Conservation (phyloP, 2,113 vertebrate genomes). For the Isurus oxyrinchus region DNA sequence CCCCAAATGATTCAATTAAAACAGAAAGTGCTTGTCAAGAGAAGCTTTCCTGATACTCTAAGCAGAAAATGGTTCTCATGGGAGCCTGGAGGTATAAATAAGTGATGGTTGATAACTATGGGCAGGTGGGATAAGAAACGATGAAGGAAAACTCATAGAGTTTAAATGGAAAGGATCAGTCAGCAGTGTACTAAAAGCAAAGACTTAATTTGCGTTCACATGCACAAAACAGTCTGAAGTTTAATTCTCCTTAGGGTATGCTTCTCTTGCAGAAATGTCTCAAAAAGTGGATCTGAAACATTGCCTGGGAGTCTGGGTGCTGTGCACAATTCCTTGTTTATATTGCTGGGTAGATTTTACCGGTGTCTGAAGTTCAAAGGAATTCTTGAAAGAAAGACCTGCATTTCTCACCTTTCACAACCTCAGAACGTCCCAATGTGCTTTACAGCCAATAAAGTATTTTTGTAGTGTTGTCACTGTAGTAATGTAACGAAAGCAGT, state of each 20-base stretch:
- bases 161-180: not conserved
- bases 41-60: not conserved
- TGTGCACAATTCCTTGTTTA: not conserved
- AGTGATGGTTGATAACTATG: not conserved
- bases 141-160: not conserved
- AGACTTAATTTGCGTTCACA: not conserved
- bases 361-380: not conserved
- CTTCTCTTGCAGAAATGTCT: not conserved
- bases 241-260: not conserved
- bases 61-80: not conserved
- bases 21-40: not conserved
- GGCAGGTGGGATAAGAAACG: not conserved
- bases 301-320: not conserved
- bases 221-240: not conserved
- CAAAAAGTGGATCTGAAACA: not conserved
- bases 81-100: not conserved
- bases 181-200: not conserved
- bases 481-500: not conserved
- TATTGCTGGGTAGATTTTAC: not conserved
- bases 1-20: not conserved
- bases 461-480: not conserved
- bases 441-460: not conserved
- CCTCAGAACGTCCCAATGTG: not conserved
- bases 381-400: not conserved
- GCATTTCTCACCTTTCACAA: not conserved